A percentile compares a stretch with the other conserved stretches of the same genome.
These are phyloP conservation scores for Drosophila algonquin DNA, from an alignment of 2,888 invertebrate species.

Conservation along the genomic window DNA sequence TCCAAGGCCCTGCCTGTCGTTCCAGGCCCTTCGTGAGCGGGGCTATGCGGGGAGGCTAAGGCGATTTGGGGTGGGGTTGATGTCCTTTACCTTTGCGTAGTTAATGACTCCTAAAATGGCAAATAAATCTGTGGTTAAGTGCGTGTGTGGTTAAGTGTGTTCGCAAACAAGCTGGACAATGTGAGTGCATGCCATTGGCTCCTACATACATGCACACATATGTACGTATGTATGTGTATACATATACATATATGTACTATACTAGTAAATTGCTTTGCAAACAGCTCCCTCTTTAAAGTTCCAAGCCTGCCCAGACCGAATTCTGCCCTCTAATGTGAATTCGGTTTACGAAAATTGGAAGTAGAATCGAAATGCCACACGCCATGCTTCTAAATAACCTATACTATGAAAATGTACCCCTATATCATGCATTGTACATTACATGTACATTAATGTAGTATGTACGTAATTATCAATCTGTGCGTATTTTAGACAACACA, in stretches of 20 bases:
- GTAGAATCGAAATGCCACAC: too few species aligned
- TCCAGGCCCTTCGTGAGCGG: not conserved
- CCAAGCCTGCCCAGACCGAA: not conserved
- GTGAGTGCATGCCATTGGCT: constrained; percentile 3
- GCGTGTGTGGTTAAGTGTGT: constrained; percentile 15
- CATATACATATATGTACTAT: not conserved
- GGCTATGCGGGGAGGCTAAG: not conserved
- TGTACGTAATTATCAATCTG: not conserved
- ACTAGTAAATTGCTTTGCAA: not conserved
- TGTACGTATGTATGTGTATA: too few species aligned
- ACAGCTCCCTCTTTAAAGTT: not conserved
- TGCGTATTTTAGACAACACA: not conserved
- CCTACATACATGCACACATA: not conserved
- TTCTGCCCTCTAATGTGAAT: not conserved
- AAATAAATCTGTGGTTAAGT: constrained; percentile 43
- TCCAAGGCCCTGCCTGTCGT: not conserved
- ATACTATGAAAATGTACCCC: not conserved
- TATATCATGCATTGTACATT: not conserved
- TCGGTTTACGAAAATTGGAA: not conserved
- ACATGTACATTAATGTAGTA: not conserved
- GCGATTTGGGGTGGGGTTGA: not conserved
- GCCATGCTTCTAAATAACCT: not conserved
- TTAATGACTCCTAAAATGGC: constrained; percentile 44
- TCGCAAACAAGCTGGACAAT: constrained; percentile 34
- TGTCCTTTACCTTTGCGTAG: constrained; percentile 25